Percentiles rank a stretch among this genome's conserved stretches.
Evolutionary conservation across 1,140 invertebrate genomes (phyloP).

Genomic region (Gryllus bimaculatus): DNA sequence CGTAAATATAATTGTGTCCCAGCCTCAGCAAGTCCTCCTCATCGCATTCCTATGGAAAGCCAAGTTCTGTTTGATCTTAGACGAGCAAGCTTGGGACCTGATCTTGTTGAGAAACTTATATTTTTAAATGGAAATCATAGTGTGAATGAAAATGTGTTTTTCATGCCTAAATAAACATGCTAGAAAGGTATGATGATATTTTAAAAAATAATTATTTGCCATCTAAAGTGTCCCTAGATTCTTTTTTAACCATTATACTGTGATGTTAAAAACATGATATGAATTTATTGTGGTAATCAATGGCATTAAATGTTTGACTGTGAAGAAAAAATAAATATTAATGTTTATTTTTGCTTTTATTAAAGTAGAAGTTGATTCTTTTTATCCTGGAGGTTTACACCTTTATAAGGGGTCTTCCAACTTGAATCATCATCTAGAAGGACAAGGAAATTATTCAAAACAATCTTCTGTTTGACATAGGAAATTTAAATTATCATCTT

Average conservation of each 20-base stretch:
- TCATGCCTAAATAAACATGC: no score
- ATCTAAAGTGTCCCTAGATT: not conserved
- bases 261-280: not conserved
- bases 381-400: no score
- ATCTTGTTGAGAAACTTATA: slow-evolving; percentile 37
- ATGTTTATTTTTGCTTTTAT: no score
- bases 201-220: not conserved
- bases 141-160: not conserved
- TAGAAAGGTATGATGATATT: not conserved
- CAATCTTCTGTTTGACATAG: no score
- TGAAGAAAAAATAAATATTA: no score
- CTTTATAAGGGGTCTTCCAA: no score
- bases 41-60: slow-evolving; percentile 34
- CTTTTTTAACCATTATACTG: not conserved
- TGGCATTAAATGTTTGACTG: not conserved
- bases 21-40: slow-evolving; percentile 36
- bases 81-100: slow-evolving; percentile 34
- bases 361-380: no score
- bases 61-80: slow-evolving; percentile 36
- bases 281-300: not conserved
- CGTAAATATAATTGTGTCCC: slow-evolving; percentile 41
- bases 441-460: no score
- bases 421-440: no score
- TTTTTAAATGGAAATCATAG: slow-evolving; percentile 36
- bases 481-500: no score